Percentiles rank a stretch among this genome's conserved stretches.
Evolutionary conservation across 1,140 invertebrate genomes (phyloP).

Genomic region (Achatina immaculata): DNA sequence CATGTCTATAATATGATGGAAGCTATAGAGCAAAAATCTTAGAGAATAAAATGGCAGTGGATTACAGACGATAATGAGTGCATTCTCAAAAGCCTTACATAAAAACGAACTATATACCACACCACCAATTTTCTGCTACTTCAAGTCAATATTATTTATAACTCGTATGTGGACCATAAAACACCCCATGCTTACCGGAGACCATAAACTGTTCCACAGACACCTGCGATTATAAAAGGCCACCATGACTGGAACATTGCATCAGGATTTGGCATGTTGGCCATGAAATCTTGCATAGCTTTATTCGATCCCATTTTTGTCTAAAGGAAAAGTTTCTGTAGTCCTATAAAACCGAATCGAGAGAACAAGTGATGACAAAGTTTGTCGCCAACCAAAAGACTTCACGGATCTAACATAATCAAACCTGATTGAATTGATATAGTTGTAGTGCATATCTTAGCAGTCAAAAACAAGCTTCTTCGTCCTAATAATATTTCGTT

Average conservation of each 20-base stretch:
- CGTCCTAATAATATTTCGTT: too few relatives aligned
- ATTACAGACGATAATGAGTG: too few relatives aligned
- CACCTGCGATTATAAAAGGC: constrained; percentile 52
- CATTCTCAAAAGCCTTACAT: too few relatives aligned
- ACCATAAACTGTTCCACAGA: constrained; percentile 50
- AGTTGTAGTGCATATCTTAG: background rate
- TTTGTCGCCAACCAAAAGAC: too few relatives aligned
- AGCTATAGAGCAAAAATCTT: too few relatives aligned
- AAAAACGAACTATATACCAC: too few relatives aligned
- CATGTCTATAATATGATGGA: too few relatives aligned
- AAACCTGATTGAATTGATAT: background rate
- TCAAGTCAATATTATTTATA: too few relatives aligned
- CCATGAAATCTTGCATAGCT: constrained; percentile 40
- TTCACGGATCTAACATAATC: background rate
- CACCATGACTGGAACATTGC: constrained; percentile 59
- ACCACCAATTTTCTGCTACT: too few relatives aligned
- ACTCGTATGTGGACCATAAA: too few relatives aligned
- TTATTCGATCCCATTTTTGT: constrained; percentile 23
- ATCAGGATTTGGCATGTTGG: constrained; percentile 52
- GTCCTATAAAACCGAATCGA: background rate
- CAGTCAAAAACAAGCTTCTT: background rate
- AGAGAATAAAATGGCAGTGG: too few relatives aligned
- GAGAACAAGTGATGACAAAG: background rate
- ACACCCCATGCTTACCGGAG: constrained; percentile 54
- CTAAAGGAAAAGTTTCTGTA: background rate